phyloP scores from a whole-genome alignment of 2,888 invertebrate genomes.

The Limenitis arthemis region DNA sequence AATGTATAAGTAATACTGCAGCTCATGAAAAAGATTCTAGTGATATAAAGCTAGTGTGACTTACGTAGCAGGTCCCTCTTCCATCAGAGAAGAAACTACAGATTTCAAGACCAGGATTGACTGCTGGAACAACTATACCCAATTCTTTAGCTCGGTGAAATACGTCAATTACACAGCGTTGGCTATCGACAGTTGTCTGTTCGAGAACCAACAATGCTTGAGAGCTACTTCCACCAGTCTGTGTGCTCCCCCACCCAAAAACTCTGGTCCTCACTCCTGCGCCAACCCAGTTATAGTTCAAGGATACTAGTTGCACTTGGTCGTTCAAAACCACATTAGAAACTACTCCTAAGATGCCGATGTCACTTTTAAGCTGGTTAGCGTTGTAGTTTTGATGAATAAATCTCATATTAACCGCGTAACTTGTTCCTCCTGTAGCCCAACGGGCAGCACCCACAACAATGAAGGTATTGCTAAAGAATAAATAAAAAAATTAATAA shows the following conservation, averaged over 20 bases:
- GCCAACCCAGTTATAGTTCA: constrained; percentile 26
- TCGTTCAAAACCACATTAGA: constrained; percentile 17
- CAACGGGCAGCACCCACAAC: no score
- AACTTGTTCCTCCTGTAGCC: constrained; percentile 38
- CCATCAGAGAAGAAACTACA: constrained; percentile 38
- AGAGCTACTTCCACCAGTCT: constrained; percentile 1
- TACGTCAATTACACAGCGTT: constrained; percentile 26
- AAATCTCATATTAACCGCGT: constrained; percentile 23
- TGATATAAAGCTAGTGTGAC: constrained; percentile 13
- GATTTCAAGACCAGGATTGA: constrained; percentile 41
- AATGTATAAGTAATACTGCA: no score
- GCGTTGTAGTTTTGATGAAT: no score
- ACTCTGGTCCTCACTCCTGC: constrained; percentile 26
- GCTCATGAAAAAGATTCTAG: background rate
- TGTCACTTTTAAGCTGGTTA: no score
- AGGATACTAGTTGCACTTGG: constrained; percentile 13
- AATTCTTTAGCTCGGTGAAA: constrained; percentile 16
- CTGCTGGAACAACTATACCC: constrained; percentile 32
- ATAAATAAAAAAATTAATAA: no score
- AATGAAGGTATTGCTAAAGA: no score
- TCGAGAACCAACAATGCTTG: constrained; percentile 11
- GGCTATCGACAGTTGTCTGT: constrained; percentile 27
- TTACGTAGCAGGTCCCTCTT: constrained; percentile 44
- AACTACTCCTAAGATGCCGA: constrained; percentile 25
- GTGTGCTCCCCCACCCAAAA: constrained; percentile 34